Conservation (phyloP, 2,113 vertebrate genomes). For the Thunnus maccoyii region DNA sequence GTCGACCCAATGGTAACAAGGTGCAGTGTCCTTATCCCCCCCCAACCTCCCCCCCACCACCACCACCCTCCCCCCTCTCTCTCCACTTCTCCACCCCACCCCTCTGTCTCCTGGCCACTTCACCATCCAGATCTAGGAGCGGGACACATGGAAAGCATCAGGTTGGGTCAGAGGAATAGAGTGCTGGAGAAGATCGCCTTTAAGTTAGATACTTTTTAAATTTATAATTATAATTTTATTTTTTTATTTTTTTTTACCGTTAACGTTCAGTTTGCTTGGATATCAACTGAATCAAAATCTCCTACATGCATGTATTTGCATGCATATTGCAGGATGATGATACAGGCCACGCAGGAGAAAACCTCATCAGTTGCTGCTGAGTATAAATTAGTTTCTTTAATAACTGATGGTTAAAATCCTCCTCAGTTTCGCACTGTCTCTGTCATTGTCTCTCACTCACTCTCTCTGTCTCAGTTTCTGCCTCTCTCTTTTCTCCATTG, state of each 20-base stretch:
- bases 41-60: conserved; percentile 4
- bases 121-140: conserved; percentile 51
- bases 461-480: background rate
- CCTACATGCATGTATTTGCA: background rate
- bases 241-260: background rate
- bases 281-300: background rate
- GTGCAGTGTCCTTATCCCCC: conserved; percentile 74
- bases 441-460: background rate
- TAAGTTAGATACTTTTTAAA: background rate
- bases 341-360: background rate
- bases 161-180: conserved; percentile 39
- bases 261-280: conserved; percentile 3
- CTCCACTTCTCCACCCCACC: conserved; percentile 39
- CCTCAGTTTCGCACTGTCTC: background rate
- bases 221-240: background rate
- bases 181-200: conserved; percentile 16
- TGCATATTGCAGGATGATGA: conserved; percentile 4
- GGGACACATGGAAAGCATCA: conserved; percentile 78
- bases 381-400: background rate
- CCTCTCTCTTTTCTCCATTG: background rate
- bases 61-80: conserved; percentile 18
- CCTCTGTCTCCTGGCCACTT: conserved; percentile 56
- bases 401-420: background rate
- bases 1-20: conserved; percentile 84
- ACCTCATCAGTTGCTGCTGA: conserved; percentile 5